Conservation (phyloP, 2,888 invertebrate species). For the Argyresthia goedartella region DNA sequence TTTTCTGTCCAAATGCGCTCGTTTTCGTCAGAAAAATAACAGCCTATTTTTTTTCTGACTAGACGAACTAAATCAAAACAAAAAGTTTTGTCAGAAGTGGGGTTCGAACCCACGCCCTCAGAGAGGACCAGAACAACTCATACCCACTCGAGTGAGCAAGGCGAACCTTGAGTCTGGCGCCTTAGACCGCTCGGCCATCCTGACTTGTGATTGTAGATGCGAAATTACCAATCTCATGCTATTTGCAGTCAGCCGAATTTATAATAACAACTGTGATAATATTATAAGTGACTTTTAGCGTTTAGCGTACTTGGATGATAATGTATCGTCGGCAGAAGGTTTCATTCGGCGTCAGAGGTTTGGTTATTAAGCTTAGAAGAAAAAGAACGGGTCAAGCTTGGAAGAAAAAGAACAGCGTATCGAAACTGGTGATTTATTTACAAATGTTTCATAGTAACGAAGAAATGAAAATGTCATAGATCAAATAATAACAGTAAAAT, state of each 20-base stretch:
- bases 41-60: too few relatives aligned
- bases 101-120: constrained; percentile 79
- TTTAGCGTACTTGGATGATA: too few relatives aligned
- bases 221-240: constrained; percentile 2
- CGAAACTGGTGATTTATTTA: constrained; percentile 40
- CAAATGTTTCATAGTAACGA: constrained; percentile 21
- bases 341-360: too few relatives aligned
- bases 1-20: too few relatives aligned
- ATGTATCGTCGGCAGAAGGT: too few relatives aligned
- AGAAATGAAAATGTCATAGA: constrained; percentile 1
- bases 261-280: too few relatives aligned
- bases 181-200: constrained; percentile 86
- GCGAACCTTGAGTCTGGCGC: constrained; percentile 54
- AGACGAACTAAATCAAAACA: constrained; percentile 15
- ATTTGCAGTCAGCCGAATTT: too few relatives aligned
- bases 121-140: constrained; percentile 69
- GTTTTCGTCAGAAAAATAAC: too few relatives aligned
- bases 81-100: constrained; percentile 72
- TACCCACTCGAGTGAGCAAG: constrained; percentile 72
- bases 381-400: not conserved
- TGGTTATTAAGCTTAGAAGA: too few relatives aligned
- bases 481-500: too few relatives aligned
- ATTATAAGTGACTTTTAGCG: too few relatives aligned
- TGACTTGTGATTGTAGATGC: constrained; percentile 39
- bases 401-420: constrained; percentile 11